Percentiles rank a stretch among this genome's conserved stretches.
Evolutionary conservation across 2,113 vertebrate species (phyloP).

Genomic region (Sarotherodon lohbergeri): DNA sequence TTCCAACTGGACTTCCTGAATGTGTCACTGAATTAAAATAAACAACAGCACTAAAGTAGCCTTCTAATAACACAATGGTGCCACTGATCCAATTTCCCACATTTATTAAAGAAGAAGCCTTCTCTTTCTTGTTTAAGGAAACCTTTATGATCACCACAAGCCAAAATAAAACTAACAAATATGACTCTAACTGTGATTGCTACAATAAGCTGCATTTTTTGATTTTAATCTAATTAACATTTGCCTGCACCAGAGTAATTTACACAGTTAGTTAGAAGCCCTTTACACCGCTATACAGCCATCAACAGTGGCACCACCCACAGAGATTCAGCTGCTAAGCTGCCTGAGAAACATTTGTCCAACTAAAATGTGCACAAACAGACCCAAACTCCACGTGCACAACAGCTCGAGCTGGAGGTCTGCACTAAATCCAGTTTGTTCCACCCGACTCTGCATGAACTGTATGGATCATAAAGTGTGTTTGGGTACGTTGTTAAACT

Average conservation of each 20-base stretch:
- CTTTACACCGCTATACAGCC: neutral
- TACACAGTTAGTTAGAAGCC: neutral
- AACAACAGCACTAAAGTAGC: neutral
- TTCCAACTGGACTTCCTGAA: neutral
- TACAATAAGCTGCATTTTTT: neutral
- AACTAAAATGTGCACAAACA: neutral
- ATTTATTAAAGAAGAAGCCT: neutral
- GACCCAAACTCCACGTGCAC: neutral
- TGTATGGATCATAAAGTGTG: neutral
- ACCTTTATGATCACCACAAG: rapidly evolving
- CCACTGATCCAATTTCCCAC: neutral
- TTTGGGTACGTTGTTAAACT: neutral
- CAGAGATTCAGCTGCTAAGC: neutral
- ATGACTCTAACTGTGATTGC: rapidly evolving
- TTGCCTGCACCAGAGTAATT: neutral
- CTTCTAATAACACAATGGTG: rapidly evolving
- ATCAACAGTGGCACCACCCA: neutral
- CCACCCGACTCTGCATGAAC: neutral
- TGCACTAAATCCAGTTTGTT: neutral
- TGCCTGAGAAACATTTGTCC: neutral
- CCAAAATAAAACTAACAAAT: neutral
- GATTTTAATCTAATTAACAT: neutral
- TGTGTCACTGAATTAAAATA: neutral
- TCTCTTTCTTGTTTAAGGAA: rapidly evolving
- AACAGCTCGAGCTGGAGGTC: neutral